Percentiles rank a stretch among this genome's conserved stretches.
These are phyloP conservation scores for Pterocles orientalis DNA, from an alignment of 2,113 vertebrate genomes.

Conservation along the genomic window DNA sequence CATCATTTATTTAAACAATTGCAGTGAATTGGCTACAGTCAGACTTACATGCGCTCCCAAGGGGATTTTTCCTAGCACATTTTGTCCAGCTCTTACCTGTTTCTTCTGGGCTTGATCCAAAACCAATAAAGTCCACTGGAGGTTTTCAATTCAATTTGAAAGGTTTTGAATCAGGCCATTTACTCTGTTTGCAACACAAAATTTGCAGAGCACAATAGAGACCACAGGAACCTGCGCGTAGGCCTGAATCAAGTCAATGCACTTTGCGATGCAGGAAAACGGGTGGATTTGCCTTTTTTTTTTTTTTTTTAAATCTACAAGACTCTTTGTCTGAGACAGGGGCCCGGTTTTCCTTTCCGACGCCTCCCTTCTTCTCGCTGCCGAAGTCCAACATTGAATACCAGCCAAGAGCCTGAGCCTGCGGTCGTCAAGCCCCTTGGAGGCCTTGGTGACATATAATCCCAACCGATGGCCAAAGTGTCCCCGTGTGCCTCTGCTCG, in stretches of 20 bases:
- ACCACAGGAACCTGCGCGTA: fast-evolving
- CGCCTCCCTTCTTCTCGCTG: neutral
- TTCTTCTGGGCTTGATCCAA: constrained; percentile 42
- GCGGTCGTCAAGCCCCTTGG: neutral
- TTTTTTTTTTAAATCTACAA: neutral
- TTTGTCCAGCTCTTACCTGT: constrained; percentile 16
- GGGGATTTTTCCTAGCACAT: neutral
- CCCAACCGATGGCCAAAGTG: constrained; percentile 15
- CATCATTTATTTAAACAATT: neutral
- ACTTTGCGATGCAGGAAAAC: neutral
- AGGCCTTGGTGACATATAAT: neutral
- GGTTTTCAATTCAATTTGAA: neutral
- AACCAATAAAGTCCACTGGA: neutral
- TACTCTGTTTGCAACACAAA: neutral
- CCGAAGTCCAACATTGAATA: neutral
- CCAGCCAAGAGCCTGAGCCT: neutral
- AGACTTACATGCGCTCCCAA: neutral
- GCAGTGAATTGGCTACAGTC: neutral
- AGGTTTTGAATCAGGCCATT: constrained; percentile 9
- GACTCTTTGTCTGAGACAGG: constrained; percentile 18
- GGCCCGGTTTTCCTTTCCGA: neutral
- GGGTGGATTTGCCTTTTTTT: neutral
- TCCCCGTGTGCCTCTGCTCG: neutral
- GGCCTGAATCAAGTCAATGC: neutral
- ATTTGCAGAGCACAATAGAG: neutral